These are phyloP conservation scores for Platysternon megacephalum DNA, from an alignment of 2,113 vertebrate species.

Conservation along the genomic window DNA sequence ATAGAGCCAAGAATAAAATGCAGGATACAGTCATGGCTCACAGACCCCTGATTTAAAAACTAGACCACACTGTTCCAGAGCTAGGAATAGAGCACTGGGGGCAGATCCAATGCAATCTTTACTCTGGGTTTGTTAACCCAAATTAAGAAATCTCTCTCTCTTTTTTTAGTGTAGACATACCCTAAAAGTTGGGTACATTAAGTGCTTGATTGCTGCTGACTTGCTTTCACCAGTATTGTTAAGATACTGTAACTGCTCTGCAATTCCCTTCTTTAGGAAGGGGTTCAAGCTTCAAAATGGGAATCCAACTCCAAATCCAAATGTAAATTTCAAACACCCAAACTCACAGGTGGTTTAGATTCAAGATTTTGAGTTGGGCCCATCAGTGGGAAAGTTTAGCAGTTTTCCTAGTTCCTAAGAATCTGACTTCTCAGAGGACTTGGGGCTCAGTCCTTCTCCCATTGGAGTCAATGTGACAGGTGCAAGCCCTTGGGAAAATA, in stretches of 20 bases:
- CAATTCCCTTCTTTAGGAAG: not conserved
- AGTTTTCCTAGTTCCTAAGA: not conserved
- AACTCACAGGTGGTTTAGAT: accelerated
- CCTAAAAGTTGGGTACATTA: not conserved
- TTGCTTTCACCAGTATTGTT: not conserved
- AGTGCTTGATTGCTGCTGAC: not conserved
- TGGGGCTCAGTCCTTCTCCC: not conserved
- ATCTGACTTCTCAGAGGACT: not conserved
- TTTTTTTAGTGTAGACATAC: not conserved
- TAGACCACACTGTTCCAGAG: not conserved
- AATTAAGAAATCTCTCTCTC: not conserved
- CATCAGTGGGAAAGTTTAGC: not conserved
- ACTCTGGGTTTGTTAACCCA: not conserved
- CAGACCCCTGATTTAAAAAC: not conserved
- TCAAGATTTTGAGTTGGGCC: not conserved
- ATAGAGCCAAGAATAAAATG: not conserved
- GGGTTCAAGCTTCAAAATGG: not conserved
- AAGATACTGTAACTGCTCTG: not conserved
- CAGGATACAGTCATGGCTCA: not conserved
- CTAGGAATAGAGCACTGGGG: not conserved
- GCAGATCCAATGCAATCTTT: not conserved
- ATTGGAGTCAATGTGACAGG: not conserved
- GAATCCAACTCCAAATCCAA: not conserved
- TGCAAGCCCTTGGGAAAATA: conserved; percentile 10
- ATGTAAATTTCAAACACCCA: not conserved